Conservation (phyloP, 2,113 vertebrate species). For the Hirundichthys speculiger region DNA sequence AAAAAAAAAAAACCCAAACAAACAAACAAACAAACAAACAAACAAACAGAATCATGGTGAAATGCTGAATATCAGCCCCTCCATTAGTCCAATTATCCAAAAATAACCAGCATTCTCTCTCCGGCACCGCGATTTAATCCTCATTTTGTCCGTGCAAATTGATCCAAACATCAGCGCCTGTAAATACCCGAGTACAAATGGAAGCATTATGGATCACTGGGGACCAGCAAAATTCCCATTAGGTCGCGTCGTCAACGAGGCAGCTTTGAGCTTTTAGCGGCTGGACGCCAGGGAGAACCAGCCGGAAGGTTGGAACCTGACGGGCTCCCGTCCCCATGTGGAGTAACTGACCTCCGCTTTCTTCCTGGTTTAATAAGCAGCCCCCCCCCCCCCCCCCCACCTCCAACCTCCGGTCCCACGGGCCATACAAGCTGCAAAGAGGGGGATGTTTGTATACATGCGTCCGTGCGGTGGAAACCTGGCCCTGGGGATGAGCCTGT, state of each 20-base stretch:
- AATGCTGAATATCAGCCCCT: too few relatives aligned
- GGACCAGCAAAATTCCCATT: slow-evolving; percentile 9
- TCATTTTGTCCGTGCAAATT: neutral
- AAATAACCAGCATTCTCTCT: too few relatives aligned
- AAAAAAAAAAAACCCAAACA: too few relatives aligned
- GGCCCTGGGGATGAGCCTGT: slow-evolving; percentile 48
- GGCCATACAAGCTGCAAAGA: slow-evolving; percentile 28
- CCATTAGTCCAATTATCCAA: too few relatives aligned
- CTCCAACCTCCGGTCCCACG: slow-evolving; percentile 8
- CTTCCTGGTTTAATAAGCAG: slow-evolving; percentile 54
- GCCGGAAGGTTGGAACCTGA: slow-evolving; percentile 33
- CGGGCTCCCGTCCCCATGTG: slow-evolving; percentile 12
- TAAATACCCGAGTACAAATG: slow-evolving; percentile 5
- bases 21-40: too few relatives aligned
- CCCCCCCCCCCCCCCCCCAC: neutral
- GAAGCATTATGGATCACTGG: slow-evolving; percentile 4
- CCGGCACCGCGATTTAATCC: slow-evolving; percentile 9
- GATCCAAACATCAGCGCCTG: slow-evolving; percentile 2
- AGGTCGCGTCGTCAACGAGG: neutral
- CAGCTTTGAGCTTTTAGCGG: neutral
- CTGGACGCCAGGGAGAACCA: slow-evolving; percentile 10
- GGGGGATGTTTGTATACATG: slow-evolving; percentile 25
- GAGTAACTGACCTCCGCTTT: slow-evolving; percentile 57
- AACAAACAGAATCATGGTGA: too few relatives aligned
- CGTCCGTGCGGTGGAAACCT: slow-evolving; percentile 43